Conservation (phyloP, 2,113 vertebrate genomes). For the Gymnocephalus cernua region DNA sequence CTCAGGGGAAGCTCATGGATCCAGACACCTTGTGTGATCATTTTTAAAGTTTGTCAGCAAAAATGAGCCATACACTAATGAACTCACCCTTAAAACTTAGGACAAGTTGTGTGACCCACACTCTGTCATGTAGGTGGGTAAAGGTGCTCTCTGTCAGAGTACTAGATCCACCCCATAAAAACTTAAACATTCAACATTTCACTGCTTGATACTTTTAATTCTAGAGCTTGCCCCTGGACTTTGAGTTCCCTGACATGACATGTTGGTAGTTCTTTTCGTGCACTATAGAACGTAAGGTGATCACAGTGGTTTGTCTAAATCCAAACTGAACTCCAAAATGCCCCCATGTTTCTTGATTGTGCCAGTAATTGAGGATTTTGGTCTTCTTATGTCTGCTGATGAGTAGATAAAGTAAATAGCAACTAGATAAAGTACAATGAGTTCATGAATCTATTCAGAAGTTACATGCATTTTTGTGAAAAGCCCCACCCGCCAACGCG, state of each 20-base stretch:
- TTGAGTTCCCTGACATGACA: background rate
- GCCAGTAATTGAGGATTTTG: background rate
- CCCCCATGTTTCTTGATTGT: background rate
- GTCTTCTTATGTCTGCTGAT: constrained; percentile 8
- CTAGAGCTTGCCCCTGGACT: background rate
- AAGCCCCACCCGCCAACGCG: background rate
- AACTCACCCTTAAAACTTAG: background rate
- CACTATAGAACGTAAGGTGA: background rate
- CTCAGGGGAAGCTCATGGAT: background rate
- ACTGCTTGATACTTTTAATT: background rate
- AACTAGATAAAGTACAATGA: background rate
- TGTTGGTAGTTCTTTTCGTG: no score
- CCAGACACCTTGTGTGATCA: constrained; percentile 14
- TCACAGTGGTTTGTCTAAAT: background rate
- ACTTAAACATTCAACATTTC: no score
- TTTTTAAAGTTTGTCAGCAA: constrained; percentile 15
- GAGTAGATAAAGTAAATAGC: background rate
- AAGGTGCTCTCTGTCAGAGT: background rate
- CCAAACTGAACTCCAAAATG: background rate
- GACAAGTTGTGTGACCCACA: background rate
- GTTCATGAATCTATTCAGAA: background rate
- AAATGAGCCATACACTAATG: background rate
- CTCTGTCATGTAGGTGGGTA: background rate
- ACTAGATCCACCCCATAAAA: background rate
- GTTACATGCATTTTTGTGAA: background rate